phyloP scores from a whole-genome alignment of 2,888 invertebrate species.

The Drosophila demipolita region DNA sequence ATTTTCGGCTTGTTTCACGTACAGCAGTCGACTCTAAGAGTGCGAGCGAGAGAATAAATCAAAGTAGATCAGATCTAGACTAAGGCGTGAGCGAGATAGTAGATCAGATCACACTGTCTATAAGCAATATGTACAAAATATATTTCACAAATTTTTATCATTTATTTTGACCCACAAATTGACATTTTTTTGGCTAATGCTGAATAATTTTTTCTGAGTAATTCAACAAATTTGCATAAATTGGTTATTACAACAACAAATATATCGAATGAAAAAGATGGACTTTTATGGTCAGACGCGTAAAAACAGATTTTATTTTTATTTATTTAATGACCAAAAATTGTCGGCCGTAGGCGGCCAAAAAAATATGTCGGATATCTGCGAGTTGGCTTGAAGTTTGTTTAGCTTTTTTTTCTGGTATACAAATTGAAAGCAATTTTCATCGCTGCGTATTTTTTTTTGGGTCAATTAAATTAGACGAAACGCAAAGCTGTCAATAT shows the following conservation, averaged over 20 bases:
- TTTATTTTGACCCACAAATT: conserved; percentile 38
- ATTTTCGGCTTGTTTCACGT: conserved; percentile 47
- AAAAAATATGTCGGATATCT: conserved; percentile 34
- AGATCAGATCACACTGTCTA: conserved; percentile 2
- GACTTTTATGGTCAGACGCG: conserved; percentile 65
- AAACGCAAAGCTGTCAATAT: conserved; percentile 28
- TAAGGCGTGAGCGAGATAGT: neutral
- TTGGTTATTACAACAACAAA: conserved; percentile 41
- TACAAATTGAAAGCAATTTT: conserved; percentile 70
- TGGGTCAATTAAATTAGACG: conserved; percentile 71
- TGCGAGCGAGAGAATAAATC: conserved; percentile 1
- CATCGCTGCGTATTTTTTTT: conserved; percentile 55
- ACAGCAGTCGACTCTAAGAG: neutral
- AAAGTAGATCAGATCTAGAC: neutral
- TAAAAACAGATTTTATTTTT: conserved; percentile 54
- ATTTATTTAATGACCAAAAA: conserved; percentile 78
- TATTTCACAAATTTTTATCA: neutral
- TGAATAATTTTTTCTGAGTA: conserved; percentile 22
- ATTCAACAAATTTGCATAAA: conserved; percentile 59
- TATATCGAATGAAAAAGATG: conserved; percentile 36
- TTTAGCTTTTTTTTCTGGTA: conserved; percentile 45
- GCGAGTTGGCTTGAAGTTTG: conserved; percentile 40
- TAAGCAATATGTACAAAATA: conserved; percentile 11
- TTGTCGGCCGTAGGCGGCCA: conserved; percentile 64
- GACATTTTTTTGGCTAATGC: conserved; percentile 15